Evolutionary conservation across 2,113 vertebrate species (phyloP).

Genomic region (Corythornis cristatus): DNA sequence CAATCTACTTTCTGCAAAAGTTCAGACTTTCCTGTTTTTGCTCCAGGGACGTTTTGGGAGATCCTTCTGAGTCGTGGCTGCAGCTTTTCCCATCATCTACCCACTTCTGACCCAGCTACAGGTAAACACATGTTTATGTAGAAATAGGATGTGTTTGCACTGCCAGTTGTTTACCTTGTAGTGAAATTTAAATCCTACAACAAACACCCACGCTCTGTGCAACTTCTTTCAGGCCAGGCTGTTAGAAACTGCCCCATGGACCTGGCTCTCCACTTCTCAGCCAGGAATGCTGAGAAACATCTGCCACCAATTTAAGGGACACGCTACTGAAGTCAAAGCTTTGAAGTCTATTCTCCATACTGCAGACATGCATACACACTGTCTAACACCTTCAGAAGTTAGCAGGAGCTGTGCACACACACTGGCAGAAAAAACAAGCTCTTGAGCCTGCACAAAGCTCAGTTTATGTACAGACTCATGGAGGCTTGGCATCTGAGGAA

Average conservation of each 20-base stretch:
- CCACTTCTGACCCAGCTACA: not conserved
- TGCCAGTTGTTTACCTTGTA: not conserved
- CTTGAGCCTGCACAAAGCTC: slow-evolving; percentile 44
- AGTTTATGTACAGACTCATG: slow-evolving; percentile 14
- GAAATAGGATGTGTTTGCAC: not conserved
- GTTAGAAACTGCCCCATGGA: not conserved
- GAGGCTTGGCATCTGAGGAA: slow-evolving; percentile 25
- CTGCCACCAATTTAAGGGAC: not conserved
- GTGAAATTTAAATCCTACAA: not conserved
- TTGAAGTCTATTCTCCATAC: slow-evolving; percentile 17
- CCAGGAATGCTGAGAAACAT: not conserved
- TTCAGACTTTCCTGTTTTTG: not conserved
- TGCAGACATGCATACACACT: not conserved
- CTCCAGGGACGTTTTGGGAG: not conserved
- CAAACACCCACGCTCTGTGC: not conserved
- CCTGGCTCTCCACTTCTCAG: not conserved
- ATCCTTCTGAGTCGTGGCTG: not conserved
- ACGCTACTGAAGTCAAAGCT: not conserved
- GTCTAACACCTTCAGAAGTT: slow-evolving; percentile 50
- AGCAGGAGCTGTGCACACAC: slow-evolving; percentile 36
- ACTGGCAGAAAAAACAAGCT: slow-evolving; percentile 37
- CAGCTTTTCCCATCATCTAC: not conserved
- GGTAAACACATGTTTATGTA: not conserved
- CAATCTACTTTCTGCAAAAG: not conserved
- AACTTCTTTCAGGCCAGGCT: not conserved